Evolutionary conservation across 1,140 invertebrate species (phyloP).

Genomic region (Carposina sasakii): DNA sequence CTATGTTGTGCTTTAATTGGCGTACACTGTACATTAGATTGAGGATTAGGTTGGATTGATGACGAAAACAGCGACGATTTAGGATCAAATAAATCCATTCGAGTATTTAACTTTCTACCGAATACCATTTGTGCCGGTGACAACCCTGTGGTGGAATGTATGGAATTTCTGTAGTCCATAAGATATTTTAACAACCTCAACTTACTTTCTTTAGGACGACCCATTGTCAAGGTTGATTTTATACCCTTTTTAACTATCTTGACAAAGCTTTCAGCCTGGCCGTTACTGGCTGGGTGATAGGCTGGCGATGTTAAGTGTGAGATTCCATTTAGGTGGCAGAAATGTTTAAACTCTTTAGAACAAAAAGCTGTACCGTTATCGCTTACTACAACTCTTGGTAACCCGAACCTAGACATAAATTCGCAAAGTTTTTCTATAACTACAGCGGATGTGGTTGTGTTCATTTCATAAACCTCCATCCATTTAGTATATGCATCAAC

Average conservation of each 20-base stretch:
- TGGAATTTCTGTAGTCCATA: slow-evolving; percentile 7
- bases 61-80: background rate
- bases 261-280: background rate
- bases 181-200: background rate
- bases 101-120: slow-evolving; percentile 2
- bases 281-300: slow-evolving; percentile 20
- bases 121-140: slow-evolving; percentile 6
- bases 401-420: slow-evolving; percentile 26
- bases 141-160: slow-evolving; percentile 5
- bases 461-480: slow-evolving; percentile 13
- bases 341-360: slow-evolving; percentile 26
- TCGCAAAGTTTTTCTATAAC: slow-evolving; percentile 22
- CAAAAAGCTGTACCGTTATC: slow-evolving; percentile 38
- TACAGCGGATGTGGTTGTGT: slow-evolving; percentile 8
- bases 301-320: slow-evolving; percentile 21
- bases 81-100: slow-evolving; percentile 1
- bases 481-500: slow-evolving; percentile 1
- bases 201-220: background rate
- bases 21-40: background rate
- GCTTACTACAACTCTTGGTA: slow-evolving; percentile 25
- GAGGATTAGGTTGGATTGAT: background rate
- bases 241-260: slow-evolving; percentile 1
- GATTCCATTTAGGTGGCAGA: slow-evolving; percentile 26
- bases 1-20: background rate
- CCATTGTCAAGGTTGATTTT: too few relatives aligned